Percentiles rank a stretch among this genome's conserved stretches.
Evolutionary conservation across 1,140 invertebrate genomes (phyloP).

Genomic region (Drosophila tristis): DNA sequence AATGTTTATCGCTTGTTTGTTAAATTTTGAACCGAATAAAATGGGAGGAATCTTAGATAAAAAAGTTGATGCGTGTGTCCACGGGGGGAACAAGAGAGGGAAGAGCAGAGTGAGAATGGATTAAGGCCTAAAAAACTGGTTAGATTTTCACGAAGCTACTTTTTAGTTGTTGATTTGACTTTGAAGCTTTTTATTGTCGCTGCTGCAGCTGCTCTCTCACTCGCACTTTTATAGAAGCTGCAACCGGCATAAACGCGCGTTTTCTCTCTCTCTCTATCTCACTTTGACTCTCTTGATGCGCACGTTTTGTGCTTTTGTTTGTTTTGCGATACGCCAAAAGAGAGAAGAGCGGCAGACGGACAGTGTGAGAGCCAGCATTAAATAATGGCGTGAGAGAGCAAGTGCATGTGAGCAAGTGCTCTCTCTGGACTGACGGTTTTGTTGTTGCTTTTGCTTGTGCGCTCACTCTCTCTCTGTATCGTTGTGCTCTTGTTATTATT

Average conservation of each 20-base stretch:
- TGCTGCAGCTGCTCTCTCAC: slow-evolving; percentile 29
- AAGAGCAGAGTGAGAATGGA: not conserved
- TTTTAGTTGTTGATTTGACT: slow-evolving; percentile 54
- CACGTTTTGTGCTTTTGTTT: slow-evolving; percentile 73
- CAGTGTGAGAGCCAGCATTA: not conserved
- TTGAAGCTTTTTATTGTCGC: slow-evolving; percentile 60
- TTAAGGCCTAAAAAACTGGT: slow-evolving; percentile 8
- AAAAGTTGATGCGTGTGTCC: too few relatives aligned
- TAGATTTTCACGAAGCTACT: slow-evolving; percentile 53
- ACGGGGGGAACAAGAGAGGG: not conserved
- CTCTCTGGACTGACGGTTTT: slow-evolving; percentile 41
- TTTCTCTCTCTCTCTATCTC: not conserved
- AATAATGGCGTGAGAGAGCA: slow-evolving; percentile 1
- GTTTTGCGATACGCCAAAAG: slow-evolving; percentile 51
- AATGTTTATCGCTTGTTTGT: slow-evolving; percentile 62
- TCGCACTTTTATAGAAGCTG: slow-evolving; percentile 9
- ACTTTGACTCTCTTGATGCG: slow-evolving; percentile 34
- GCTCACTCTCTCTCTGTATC: slow-evolving; percentile 10
- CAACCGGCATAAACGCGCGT: slow-evolving; percentile 46
- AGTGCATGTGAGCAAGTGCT: slow-evolving; percentile 1
- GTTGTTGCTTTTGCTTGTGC: slow-evolving; percentile 16
- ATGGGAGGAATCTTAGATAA: slow-evolving; percentile 14
- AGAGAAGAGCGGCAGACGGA: not conserved
- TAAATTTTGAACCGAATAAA: slow-evolving; percentile 39
- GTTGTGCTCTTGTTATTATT: slow-evolving; percentile 11